These are phyloP conservation scores for Daphoenositta chrysoptera DNA, from an alignment of 2,113 vertebrate species.

Conservation along the genomic window DNA sequence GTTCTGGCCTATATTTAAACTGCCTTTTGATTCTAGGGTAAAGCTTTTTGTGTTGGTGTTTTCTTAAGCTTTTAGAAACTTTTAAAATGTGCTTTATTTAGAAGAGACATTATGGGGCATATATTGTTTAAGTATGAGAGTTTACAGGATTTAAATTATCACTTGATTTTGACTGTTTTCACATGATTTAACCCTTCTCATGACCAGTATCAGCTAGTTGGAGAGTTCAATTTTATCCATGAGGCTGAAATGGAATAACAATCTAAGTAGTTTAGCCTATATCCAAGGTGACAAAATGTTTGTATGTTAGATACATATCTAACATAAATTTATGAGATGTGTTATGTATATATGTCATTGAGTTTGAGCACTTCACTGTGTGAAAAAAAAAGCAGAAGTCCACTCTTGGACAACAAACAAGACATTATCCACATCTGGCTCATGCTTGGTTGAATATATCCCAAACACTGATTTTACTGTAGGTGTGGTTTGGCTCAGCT, in stretches of 20 bases:
- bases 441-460: not conserved
- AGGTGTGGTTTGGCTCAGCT: not conserved
- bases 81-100: not conserved
- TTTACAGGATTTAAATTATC: not conserved
- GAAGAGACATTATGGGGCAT: not conserved
- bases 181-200: not conserved
- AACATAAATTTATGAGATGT: not conserved
- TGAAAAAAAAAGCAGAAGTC: not conserved
- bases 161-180: not conserved
- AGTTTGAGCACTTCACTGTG: not conserved
- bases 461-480: not conserved
- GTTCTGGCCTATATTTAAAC: not conserved
- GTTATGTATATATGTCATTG: not conserved
- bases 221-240: not conserved
- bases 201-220: not conserved
- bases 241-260: not conserved
- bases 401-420: not conserved
- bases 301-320: not conserved
- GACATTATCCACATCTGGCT: not conserved
- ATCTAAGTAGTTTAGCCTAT: not conserved
- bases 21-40: not conserved
- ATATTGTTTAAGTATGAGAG: not conserved
- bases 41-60: not conserved
- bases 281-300: not conserved
- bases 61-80: not conserved